These are phyloP conservation scores for Candidula unifasciata DNA, from an alignment of 2,888 invertebrate genomes.

Conservation along the genomic window DNA sequence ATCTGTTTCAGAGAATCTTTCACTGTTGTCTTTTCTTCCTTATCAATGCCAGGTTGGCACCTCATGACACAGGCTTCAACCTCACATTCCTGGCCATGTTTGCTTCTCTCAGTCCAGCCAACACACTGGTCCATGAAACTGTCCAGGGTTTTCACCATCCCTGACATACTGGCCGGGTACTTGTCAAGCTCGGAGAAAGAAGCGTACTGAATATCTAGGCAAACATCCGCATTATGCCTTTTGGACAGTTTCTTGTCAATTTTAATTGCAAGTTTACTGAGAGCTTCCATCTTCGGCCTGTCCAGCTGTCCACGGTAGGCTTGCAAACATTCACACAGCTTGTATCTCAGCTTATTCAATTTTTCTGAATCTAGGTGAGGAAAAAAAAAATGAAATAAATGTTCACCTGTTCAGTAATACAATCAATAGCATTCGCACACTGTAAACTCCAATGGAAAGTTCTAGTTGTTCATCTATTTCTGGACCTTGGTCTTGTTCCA, in stretches of 20 bases:
- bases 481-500: too few species aligned
- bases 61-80: slow-evolving; percentile 31
- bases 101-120: slow-evolving; percentile 35
- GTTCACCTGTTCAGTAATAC: too few species aligned
- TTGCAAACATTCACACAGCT: slow-evolving; percentile 21
- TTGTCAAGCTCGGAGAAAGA: slow-evolving; percentile 15
- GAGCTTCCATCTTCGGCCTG: not conserved
- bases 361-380: slow-evolving; percentile 30
- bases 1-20: not conserved
- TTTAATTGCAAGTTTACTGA: slow-evolving; percentile 15
- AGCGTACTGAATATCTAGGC: slow-evolving; percentile 30
- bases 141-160: slow-evolving; percentile 44
- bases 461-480: too few species aligned
- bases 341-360: slow-evolving; percentile 16
- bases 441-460: too few species aligned
- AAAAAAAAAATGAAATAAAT: not conserved
- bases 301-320: slow-evolving; percentile 24
- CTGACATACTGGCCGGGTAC: slow-evolving; percentile 30
- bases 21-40: slow-evolving; percentile 33
- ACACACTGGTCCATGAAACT: slow-evolving; percentile 36
- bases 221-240: slow-evolving; percentile 34
- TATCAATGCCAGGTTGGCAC: slow-evolving; percentile 13
- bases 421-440: too few species aligned
- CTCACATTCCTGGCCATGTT: not conserved
- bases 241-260: slow-evolving; percentile 42